These are phyloP conservation scores for Campylomormyrus numenius DNA, from an alignment of 2,113 vertebrate species.

Conservation along the genomic window DNA sequence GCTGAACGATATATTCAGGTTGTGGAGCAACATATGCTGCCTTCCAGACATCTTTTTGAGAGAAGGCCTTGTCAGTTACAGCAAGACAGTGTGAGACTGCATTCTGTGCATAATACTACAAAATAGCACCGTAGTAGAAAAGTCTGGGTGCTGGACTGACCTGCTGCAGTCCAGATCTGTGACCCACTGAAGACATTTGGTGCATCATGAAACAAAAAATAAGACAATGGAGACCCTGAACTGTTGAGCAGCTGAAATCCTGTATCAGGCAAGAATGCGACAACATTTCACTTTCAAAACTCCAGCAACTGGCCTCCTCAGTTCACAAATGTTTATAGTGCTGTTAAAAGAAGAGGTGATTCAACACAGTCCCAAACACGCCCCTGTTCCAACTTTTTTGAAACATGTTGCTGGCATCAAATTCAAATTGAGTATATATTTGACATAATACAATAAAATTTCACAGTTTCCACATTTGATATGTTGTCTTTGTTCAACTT, in stretches of 20 bases:
- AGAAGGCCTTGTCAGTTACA: too few relatives aligned
- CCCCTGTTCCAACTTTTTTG: background rate
- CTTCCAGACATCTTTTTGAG: too few relatives aligned
- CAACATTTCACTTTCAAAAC: background rate
- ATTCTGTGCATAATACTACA: background rate
- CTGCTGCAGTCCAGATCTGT: background rate
- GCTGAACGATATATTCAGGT: too few relatives aligned
- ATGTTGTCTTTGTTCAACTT: background rate
- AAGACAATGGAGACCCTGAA: background rate
- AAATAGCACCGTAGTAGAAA: background rate
- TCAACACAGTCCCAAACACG: background rate
- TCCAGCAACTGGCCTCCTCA: background rate
- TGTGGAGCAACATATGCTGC: too few relatives aligned
- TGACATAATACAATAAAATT: background rate
- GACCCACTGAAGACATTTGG: background rate
- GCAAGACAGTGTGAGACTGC: too few relatives aligned
- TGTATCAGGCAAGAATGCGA: background rate
- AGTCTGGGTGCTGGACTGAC: background rate
- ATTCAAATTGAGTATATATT: background rate
- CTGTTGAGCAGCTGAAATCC: background rate
- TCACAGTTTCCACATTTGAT: too few relatives aligned
- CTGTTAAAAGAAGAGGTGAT: too few relatives aligned
- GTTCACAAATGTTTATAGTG: background rate
- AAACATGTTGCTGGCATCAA: background rate
- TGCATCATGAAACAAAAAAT: background rate